phyloP scores from a whole-genome alignment of 2,888 invertebrate species.

The Crepidodera aurea region DNA sequence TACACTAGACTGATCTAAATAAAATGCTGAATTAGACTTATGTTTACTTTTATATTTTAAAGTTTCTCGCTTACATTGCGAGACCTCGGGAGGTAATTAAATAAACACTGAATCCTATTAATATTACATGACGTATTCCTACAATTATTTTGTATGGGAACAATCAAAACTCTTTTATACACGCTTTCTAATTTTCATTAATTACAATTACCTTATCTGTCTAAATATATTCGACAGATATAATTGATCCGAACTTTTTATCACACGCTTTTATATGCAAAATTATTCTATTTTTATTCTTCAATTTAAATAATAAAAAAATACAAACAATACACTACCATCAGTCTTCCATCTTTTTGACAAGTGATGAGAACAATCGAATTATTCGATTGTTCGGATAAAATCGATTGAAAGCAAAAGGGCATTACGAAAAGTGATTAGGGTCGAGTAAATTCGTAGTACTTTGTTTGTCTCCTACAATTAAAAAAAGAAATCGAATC shows the following conservation, averaged over 20 bases:
- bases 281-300: not conserved
- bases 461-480: too few relatives aligned
- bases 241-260: not conserved
- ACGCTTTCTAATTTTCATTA: constrained; percentile 24
- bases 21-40: constrained; percentile 3
- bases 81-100: constrained; percentile 23
- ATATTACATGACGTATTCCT: constrained; percentile 34
- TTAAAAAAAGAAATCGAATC: too few relatives aligned
- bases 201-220: not conserved
- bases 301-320: not conserved
- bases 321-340: not conserved
- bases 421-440: too few relatives aligned
- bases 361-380: too few relatives aligned
- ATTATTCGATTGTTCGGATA: too few relatives aligned
- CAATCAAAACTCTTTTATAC: constrained; percentile 18
- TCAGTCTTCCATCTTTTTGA: not conserved
- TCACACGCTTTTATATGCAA: not conserved
- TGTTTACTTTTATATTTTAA: not conserved
- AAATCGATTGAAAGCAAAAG: too few relatives aligned
- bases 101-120: constrained; percentile 36
- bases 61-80: constrained; percentile 13
- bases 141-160: constrained; percentile 27
- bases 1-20: constrained; percentile 14
- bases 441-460: too few relatives aligned
- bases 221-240: not conserved